Percentiles rank a stretch among this genome's conserved stretches.
Conservation (phyloP, 2,888 invertebrate genomes). For the Desoria tigrina region DNA sequence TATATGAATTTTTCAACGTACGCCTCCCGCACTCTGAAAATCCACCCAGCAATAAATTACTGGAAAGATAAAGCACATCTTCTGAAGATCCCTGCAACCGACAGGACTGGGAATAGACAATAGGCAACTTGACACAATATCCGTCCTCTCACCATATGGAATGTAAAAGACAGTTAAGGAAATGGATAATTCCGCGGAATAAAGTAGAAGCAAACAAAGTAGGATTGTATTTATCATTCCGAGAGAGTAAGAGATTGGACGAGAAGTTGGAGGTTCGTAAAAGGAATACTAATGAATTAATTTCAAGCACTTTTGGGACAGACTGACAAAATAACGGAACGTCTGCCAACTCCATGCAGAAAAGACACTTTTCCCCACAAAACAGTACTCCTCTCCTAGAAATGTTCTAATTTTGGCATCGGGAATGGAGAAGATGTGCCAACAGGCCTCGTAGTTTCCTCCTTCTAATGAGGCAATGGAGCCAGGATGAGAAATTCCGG, state of each 20-base stretch:
- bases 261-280: slow-evolving; percentile 30
- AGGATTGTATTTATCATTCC: slow-evolving; percentile 2
- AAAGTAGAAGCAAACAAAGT: neutral
- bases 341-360: slow-evolving; percentile 42
- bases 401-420: no score
- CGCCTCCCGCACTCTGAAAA: no score
- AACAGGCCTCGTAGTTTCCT: slow-evolving; percentile 47
- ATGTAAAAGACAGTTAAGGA: neutral
- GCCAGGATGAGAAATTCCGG: slow-evolving; percentile 39
- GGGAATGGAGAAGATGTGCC: slow-evolving; percentile 18
- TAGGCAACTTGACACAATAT: no score
- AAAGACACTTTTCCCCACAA: slow-evolving; percentile 44
- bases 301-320: slow-evolving; percentile 41
- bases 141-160: no score
- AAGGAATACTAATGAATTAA: slow-evolving; percentile 50
- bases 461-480: slow-evolving; percentile 46
- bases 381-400: slow-evolving; percentile 25
- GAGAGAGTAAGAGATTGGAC: neutral
- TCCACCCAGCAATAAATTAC: no score
- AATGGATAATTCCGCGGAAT: neutral
- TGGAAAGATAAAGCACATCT: no score
- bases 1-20: no score
- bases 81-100: no score
- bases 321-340: slow-evolving; percentile 48
- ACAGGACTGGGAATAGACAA: no score